Conservation (phyloP, 1,140 invertebrate species). For the honey bee (Apis mellifera) region Amel_HAv3.1 CM009934.2:3685001-3685500, state of each 20-base stretch:
- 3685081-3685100: background rate
- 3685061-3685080: conserved; percentile 36
- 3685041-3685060: conserved; percentile 34
- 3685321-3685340: conserved; percentile 25
- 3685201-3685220: conserved; percentile 12
- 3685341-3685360: conserved; percentile 36
- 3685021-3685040: conserved; percentile 8
- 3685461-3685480: conserved; percentile 15
- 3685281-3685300: conserved; percentile 1
- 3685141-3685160: background rate
- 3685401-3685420: background rate
- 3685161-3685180: background rate
- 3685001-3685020: conserved; percentile 3
- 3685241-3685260: background rate
- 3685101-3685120: conserved; percentile 8
- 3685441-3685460: conserved; percentile 9
- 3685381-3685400: background rate
- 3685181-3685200: conserved; percentile 9
- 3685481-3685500: conserved; percentile 11
- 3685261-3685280: background rate
- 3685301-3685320: conserved; percentile 47
- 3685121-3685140: conserved; percentile 2
- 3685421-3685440: conserved; percentile 24
- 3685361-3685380: background rate
- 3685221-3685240: conserved; percentile 16